phyloP scores from a whole-genome alignment of 2,797 vertebrate species.

The Platyrinchus mystaceus region DNA sequence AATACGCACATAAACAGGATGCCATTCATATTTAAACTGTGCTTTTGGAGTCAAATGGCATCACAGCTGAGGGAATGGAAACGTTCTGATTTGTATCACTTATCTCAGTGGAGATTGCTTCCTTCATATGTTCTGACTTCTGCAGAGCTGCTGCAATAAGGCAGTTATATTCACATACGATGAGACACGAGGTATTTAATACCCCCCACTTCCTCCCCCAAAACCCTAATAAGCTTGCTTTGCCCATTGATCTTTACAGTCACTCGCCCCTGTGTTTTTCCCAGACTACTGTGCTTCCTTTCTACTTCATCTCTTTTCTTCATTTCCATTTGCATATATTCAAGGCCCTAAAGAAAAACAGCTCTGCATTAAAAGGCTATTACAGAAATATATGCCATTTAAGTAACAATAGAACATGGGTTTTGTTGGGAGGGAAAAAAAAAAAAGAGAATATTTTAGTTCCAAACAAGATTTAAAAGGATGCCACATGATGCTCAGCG shows the following conservation, averaged over 20 bases:
- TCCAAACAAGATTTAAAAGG: slow-evolving; percentile 33
- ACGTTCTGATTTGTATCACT: slow-evolving; percentile 52
- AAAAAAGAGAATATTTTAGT: not conserved
- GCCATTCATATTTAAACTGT: slow-evolving; percentile 63
- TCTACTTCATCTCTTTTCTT: slow-evolving; percentile 18
- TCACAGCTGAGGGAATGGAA: slow-evolving; percentile 43
- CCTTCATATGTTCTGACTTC: slow-evolving; percentile 22
- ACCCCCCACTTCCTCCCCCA: not conserved
- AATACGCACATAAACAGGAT: slow-evolving; percentile 58
- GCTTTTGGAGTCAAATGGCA: slow-evolving; percentile 23
- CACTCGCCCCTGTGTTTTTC: not conserved
- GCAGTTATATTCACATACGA: slow-evolving; percentile 7
- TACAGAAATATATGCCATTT: slow-evolving; percentile 59
- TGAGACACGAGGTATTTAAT: slow-evolving; percentile 4
- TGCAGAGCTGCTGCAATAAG: not conserved
- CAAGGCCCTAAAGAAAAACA: slow-evolving; percentile 54
- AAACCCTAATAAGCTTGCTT: slow-evolving; percentile 15
- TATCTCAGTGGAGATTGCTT: slow-evolving; percentile 32
- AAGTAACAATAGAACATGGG: slow-evolving; percentile 31
- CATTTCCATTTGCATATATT: slow-evolving; percentile 53
- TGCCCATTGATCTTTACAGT: slow-evolving; percentile 30
- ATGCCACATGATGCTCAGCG: not conserved
- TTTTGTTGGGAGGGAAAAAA: not conserved
- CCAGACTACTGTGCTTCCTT: slow-evolving; percentile 19
- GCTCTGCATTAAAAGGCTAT: slow-evolving; percentile 55